Conservation (phyloP, 2,113 vertebrate genomes). For the Pterophyllum scalare region DNA sequence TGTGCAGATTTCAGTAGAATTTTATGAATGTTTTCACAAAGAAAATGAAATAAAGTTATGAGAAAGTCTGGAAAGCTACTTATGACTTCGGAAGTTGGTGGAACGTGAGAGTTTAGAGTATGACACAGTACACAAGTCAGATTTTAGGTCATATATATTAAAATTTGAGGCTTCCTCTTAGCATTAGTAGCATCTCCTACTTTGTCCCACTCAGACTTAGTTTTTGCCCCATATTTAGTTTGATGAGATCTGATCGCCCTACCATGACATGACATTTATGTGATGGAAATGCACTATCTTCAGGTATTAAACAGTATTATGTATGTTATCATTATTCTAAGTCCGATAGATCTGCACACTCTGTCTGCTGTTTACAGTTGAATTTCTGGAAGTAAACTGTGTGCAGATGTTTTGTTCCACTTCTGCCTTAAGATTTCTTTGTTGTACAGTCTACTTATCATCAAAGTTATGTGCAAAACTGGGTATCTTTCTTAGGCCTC, state of each 20-base stretch:
- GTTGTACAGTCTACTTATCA: neutral
- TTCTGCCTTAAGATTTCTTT: neutral
- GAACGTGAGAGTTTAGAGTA: neutral
- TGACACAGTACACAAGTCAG: neutral
- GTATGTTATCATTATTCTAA: neutral
- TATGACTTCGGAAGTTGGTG: neutral
- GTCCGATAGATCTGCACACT: neutral
- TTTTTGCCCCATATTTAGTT: neutral
- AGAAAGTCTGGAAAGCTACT: neutral
- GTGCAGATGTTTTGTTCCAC: neutral
- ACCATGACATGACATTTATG: neutral
- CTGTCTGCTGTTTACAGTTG: neutral
- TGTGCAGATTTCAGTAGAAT: neutral
- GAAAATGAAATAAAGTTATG: neutral
- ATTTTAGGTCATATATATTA: neutral
- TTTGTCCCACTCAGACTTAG: neutral
- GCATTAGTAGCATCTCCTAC: neutral
- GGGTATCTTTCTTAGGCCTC: constrained; percentile 22
- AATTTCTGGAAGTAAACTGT: neutral
- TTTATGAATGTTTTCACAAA: neutral
- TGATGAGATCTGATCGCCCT: neutral
- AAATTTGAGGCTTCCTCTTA: neutral
- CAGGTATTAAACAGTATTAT: neutral
- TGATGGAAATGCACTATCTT: no score
- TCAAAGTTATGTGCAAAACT: neutral